A percentile compares a stretch with the other conserved stretches of the same genome.
phyloP scores from a whole-genome alignment of 2,888 invertebrate species.

The Heliothis peltigera region DNA sequence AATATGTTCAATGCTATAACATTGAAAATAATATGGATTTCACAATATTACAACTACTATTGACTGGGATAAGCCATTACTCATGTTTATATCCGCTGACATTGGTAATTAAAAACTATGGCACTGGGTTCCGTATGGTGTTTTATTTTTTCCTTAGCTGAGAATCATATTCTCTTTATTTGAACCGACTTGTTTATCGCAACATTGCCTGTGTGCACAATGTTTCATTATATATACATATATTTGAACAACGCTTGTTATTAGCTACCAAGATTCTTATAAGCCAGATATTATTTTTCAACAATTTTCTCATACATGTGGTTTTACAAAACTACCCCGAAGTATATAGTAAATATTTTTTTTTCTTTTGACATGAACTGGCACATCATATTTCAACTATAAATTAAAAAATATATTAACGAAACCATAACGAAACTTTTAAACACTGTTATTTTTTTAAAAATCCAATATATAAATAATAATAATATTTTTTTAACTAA shows the following conservation, averaged over 20 bases:
- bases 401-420: too few relatives aligned
- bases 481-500: too few relatives aligned
- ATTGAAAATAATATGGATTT: background rate
- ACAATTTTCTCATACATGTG: too few relatives aligned
- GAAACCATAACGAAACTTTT: too few relatives aligned
- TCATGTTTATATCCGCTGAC: background rate
- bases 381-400: too few relatives aligned
- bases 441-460: too few relatives aligned
- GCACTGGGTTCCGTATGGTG: background rate
- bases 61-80: slow-evolving; percentile 1
- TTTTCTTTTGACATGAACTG: too few relatives aligned
- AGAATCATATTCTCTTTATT: background rate
- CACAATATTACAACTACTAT: background rate
- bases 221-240: background rate
- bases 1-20: background rate
- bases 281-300: too few relatives aligned
- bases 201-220: background rate
- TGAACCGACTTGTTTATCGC: background rate
- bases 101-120: slow-evolving; percentile 4
- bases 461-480: too few relatives aligned
- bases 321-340: too few relatives aligned
- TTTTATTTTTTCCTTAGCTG: background rate
- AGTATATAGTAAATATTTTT: too few relatives aligned
- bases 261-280: too few relatives aligned
- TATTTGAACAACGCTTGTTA: background rate